Conservation (phyloP, 2,888 invertebrate species). For the Eumacrocentrus americanus region DNA sequence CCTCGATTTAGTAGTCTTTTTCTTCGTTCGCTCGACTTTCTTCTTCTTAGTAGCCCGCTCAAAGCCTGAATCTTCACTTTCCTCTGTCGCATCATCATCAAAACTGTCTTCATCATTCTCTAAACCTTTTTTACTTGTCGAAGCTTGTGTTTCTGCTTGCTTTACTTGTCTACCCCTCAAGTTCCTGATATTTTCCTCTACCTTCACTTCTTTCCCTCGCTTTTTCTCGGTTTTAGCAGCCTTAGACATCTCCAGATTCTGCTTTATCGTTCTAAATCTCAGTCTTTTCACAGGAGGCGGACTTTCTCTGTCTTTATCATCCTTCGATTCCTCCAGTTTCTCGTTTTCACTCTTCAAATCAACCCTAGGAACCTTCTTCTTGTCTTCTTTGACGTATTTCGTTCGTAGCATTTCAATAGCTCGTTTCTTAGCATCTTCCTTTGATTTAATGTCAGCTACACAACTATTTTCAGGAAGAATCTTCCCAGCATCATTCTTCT, state of each 20-base stretch:
- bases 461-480: conserved; percentile 44
- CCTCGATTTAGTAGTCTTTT: conserved; percentile 18
- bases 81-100: conserved; percentile 43
- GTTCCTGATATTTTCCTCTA: no score
- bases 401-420: conserved; percentile 46
- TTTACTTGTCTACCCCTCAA: neutral
- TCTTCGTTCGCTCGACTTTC: neutral
- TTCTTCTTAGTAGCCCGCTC: neutral
- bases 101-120: conserved; percentile 50
- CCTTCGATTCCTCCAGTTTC: neutral
- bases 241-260: no score
- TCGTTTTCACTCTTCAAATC: conserved; percentile 58
- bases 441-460: conserved; percentile 37
- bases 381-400: conserved; percentile 30
- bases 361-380: conserved; percentile 34
- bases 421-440: conserved; percentile 47
- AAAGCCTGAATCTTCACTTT: conserved; percentile 27
- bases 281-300: conserved; percentile 60
- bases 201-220: no score
- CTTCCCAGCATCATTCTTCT: conserved; percentile 37
- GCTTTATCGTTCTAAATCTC: conserved; percentile 59
- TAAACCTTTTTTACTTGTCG: conserved; percentile 26
- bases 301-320: conserved; percentile 59
- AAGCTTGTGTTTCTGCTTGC: conserved; percentile 59
- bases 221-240: no score